phyloP scores from a whole-genome alignment of 1,140 invertebrate genomes.

The Bombus breviceps region DNA sequence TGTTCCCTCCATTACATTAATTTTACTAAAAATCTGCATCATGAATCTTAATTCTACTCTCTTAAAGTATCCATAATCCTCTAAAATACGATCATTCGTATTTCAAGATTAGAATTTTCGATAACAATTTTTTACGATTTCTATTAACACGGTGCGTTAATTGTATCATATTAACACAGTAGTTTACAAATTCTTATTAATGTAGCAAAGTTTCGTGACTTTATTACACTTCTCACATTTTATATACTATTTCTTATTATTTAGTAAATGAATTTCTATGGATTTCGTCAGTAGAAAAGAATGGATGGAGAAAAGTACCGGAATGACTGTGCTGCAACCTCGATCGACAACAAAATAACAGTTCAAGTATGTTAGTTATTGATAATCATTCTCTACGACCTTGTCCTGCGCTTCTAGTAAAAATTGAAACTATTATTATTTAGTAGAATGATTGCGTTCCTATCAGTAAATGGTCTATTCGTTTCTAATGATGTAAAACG shows the following conservation, averaged over 20 bases:
- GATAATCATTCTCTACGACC: neutral
- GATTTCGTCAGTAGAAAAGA: neutral
- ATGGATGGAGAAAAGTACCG: neutral
- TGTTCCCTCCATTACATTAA: too few species aligned
- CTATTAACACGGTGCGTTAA: too few species aligned
- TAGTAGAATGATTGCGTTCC: neutral
- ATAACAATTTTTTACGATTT: too few species aligned
- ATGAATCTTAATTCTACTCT: too few species aligned
- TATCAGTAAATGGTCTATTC: neutral
- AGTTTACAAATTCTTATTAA: too few species aligned
- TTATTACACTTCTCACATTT: neutral
- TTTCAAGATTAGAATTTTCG: too few species aligned
- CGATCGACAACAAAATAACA: neutral
- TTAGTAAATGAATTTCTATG: neutral
- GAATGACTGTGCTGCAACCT: too few species aligned
- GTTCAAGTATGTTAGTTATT: neutral
- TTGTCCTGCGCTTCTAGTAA: neutral
- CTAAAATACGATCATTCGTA: too few species aligned
- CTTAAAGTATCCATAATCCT: too few species aligned
- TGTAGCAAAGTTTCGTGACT: neutral
- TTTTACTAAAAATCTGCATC: too few species aligned
- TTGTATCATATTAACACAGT: too few species aligned
- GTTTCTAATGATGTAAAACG: slow-evolving; percentile 1
- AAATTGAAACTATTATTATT: slow-evolving; percentile 12
- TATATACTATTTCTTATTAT: neutral